Evolutionary conservation across 2,888 invertebrate genomes (phyloP), one percentile per base, ranked within the genome.

Genomic region (Molanna angustata): DNA sequence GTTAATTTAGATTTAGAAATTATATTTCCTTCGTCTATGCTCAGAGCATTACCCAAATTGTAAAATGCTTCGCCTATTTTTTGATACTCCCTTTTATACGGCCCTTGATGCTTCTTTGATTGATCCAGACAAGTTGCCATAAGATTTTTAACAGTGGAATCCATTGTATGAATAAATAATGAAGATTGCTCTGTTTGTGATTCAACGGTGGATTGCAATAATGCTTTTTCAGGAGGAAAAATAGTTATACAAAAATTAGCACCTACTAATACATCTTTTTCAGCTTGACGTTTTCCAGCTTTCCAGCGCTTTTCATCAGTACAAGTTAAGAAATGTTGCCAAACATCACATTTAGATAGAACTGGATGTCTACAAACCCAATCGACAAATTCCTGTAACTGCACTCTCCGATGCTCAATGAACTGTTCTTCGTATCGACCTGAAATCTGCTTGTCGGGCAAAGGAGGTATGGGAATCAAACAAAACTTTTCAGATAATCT

Each of bases 241-340:
- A 98, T 80, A 56, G 91, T 88, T 70, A 91, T 83, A 73, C 96
- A 96, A 71, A 93, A 94, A 71, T 88, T 91, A 20, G 91, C 88
- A 4, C 94, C 94, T 61, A 90, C 78, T 58, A 94, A 81, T 63
- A 91, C 88, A 70, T 99, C 98, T 65, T 88, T 90, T 71, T 99
- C 98, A 1, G 98, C 97, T 70, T 85, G 86, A 58, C 98, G 78
- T 72, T 98, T 98, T 2, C 98, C 98, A 42, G 83, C 84, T 74
- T 99, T 99, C 98, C 98, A 99, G 62, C 89, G 85, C 70, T 95
- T 96, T 64, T 95, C 97, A 73, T 98, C 97, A 4, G 93, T 95
- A 68, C 97, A 97, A 2, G 94, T 94, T 44, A 99, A 82, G 70
- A 99, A 99, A 70, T 99, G 98, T 66, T 90, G 85, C 92, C 96